Conservation (phyloP, 2,888 invertebrate species). For the Anorthoa munda region DNA sequence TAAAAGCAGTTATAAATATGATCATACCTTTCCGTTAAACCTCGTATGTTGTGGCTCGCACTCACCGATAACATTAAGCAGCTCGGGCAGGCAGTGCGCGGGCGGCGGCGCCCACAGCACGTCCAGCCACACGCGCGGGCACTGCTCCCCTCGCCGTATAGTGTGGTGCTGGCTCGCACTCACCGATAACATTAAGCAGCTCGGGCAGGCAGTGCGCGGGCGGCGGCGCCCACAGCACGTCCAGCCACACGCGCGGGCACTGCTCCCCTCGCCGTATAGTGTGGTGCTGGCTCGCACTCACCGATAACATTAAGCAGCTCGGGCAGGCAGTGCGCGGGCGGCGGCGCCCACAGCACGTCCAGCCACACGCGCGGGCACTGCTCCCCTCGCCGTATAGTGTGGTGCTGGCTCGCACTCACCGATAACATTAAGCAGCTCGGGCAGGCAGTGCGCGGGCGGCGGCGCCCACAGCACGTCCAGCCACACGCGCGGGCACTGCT, state of each 20-base stretch:
- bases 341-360: slow-evolving; percentile 95
- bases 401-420: background rate
- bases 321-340: slow-evolving; percentile 90
- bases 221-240: slow-evolving; percentile 94
- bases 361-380: slow-evolving; percentile 96
- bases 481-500: no score
- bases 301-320: slow-evolving; percentile 90
- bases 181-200: slow-evolving; percentile 88
- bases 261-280: no score
- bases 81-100: slow-evolving; percentile 10
- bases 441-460: slow-evolving; percentile 13
- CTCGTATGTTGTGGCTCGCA: background rate
- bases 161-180: no score
- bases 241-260: slow-evolving; percentile 92
- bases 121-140: no score
- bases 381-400: slow-evolving; percentile 92
- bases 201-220: slow-evolving; percentile 91
- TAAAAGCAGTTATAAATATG: no score
- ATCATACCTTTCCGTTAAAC: no score
- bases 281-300: background rate
- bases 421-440: background rate
- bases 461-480: no score
- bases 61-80: background rate
- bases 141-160: no score
- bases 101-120: no score